Percentiles rank a stretch among this genome's conserved stretches.
These are phyloP conservation scores for Trachythela sp. DNA, from an alignment of 64 coral and sea anemone genomes.

Conservation along the genomic window DNA sequence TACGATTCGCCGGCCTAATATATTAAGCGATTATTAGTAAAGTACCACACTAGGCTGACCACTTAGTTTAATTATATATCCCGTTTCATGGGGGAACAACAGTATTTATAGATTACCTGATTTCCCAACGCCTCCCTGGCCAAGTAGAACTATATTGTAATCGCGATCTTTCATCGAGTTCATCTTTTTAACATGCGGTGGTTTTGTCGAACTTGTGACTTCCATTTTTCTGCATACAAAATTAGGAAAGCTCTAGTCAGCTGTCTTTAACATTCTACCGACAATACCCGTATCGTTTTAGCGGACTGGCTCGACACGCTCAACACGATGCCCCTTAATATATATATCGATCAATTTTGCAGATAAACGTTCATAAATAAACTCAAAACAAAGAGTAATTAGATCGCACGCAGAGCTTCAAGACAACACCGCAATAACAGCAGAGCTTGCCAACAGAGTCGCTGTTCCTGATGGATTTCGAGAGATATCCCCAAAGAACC, in stretches of 20 bases:
- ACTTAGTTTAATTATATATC: not conserved
- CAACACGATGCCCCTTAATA: not conserved
- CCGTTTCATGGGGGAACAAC: not conserved
- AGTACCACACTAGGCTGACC: not conserved
- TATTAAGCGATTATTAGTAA: not conserved
- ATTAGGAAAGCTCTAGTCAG: not conserved
- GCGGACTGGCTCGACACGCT: too few species aligned
- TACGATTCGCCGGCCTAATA: too few species aligned
- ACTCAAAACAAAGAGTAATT: not conserved
- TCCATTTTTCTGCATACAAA: not conserved
- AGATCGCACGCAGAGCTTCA: not conserved
- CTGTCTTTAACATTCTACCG: not conserved
- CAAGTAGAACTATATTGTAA: not conserved
- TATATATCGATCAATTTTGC: not conserved
- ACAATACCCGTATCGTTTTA: not conserved
- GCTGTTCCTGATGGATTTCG: not conserved
- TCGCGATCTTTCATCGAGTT: not conserved
- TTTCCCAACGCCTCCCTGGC: not conserved
- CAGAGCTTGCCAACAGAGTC: not conserved
- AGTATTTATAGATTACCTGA: not conserved
- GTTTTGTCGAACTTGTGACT: not conserved
- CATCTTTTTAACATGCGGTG: not conserved
- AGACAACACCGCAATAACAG: not conserved
- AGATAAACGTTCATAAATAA: not conserved
- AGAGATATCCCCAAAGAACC: not conserved